Evolutionary conservation across 2,888 invertebrate species (phyloP).

Genomic region (Phymatocera aterrima): DNA sequence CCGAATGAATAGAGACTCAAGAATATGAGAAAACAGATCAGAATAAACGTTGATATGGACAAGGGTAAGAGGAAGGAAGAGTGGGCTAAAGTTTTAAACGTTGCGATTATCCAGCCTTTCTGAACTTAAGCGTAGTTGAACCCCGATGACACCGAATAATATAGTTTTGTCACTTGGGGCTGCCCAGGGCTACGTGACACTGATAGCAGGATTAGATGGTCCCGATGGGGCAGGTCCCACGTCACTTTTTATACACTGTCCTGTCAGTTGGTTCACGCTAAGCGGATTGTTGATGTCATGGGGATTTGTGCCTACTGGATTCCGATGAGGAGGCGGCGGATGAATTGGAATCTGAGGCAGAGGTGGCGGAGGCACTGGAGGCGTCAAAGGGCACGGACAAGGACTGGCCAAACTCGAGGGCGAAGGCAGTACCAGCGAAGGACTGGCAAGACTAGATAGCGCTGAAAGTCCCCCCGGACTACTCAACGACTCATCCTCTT

Average conservation of each 20-base stretch:
- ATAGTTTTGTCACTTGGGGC: conserved; percentile 73
- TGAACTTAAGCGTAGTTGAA: conserved; percentile 68
- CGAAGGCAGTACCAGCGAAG: conserved; percentile 85
- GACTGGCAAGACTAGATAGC: conserved; percentile 83
- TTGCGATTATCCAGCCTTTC: conserved; percentile 59
- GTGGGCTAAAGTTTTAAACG: conserved; percentile 35
- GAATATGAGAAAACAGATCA: neutral
- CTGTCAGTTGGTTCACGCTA: conserved; percentile 92
- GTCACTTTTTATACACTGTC: conserved; percentile 78
- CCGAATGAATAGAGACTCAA: neutral
- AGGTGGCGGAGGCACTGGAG: conserved; percentile 71
- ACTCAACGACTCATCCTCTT: conserved; percentile 74
- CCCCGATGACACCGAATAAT: conserved; percentile 71
- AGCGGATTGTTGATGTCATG: conserved; percentile 95
- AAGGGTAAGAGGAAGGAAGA: neutral
- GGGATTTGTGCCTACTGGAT: conserved; percentile 94
- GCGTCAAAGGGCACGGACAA: conserved; percentile 77
- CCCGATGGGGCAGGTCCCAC: conserved; percentile 68
- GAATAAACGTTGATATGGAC: neutral
- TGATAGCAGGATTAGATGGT: conserved; percentile 73
- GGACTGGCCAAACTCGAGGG: conserved; percentile 83
- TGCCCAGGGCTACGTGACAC: conserved; percentile 75
- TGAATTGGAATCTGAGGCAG: conserved; percentile 72
- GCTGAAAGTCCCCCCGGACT: conserved; percentile 82
- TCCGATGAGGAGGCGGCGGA: conserved; percentile 77